phyloP scores from a whole-genome alignment of 2,797 vertebrate species.

The Falco concolor region DNA sequence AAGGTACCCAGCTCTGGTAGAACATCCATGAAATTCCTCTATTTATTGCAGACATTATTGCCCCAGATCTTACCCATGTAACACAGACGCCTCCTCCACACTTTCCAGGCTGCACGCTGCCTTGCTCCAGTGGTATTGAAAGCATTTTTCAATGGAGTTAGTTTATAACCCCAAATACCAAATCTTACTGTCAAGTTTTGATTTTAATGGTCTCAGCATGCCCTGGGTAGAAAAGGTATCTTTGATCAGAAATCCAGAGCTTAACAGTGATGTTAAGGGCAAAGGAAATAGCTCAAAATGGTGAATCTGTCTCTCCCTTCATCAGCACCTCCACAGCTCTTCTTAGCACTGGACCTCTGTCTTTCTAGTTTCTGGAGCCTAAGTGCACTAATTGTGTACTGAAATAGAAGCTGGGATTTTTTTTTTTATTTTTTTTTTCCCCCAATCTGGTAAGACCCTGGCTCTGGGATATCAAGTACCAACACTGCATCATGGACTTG shows the following conservation, averaged over 20 bases:
- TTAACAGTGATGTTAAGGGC: background rate
- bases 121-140: background rate
- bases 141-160: background rate
- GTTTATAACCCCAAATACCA: background rate
- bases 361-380: background rate
- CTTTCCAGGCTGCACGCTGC: background rate
- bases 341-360: background rate
- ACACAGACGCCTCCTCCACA: background rate
- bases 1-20: background rate
- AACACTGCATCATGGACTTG: background rate
- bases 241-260: background rate
- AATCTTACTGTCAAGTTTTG: background rate
- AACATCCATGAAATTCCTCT: background rate
- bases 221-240: background rate
- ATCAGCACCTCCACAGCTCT: background rate
- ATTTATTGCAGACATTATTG: background rate
- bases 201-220: background rate
- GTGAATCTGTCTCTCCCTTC: background rate
- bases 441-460: background rate
- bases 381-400: background rate
- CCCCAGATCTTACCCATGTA: background rate
- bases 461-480: background rate
- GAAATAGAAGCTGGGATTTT: background rate
- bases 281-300: background rate
- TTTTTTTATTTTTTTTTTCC: too few species aligned